These are phyloP conservation scores for Spinus olivaceus DNA, from an alignment of 2,797 vertebrate species.

Conservation along the genomic window DNA sequence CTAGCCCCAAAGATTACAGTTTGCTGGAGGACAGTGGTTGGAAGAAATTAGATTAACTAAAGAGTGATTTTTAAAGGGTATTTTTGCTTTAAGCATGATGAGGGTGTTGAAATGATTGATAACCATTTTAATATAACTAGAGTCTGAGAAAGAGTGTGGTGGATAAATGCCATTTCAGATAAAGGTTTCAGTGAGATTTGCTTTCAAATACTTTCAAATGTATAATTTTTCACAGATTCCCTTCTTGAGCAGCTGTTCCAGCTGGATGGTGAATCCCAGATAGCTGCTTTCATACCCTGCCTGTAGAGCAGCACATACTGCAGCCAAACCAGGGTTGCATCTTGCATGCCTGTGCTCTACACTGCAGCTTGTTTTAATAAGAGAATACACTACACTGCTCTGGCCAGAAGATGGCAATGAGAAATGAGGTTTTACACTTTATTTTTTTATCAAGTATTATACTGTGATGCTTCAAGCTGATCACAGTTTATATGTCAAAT, in stretches of 20 bases:
- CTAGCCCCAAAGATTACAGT: background rate
- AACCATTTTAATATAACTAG: background rate
- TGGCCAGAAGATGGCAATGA: slow-evolving; percentile 67
- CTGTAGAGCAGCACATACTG: background rate
- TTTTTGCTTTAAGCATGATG: background rate
- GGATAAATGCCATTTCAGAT: background rate
- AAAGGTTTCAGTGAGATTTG: background rate
- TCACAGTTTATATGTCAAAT: background rate
- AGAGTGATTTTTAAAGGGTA: background rate
- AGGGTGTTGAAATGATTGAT: background rate
- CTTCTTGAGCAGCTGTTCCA: background rate
- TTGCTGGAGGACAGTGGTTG: background rate
- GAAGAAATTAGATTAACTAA: background rate
- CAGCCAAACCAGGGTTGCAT: background rate
- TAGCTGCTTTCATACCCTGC: background rate
- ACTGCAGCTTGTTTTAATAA: background rate
- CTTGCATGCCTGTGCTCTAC: background rate
- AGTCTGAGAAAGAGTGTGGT: background rate
- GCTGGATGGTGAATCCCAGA: background rate
- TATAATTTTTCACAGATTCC: background rate
- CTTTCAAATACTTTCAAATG: background rate
- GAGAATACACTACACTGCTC: slow-evolving; percentile 21
- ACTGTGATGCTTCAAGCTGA: background rate
- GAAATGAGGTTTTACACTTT: slow-evolving; percentile 33
- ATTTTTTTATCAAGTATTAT: background rate